Conservation (phyloP, 2,113 vertebrate species). For the Hippocampus barbouri region DNA sequence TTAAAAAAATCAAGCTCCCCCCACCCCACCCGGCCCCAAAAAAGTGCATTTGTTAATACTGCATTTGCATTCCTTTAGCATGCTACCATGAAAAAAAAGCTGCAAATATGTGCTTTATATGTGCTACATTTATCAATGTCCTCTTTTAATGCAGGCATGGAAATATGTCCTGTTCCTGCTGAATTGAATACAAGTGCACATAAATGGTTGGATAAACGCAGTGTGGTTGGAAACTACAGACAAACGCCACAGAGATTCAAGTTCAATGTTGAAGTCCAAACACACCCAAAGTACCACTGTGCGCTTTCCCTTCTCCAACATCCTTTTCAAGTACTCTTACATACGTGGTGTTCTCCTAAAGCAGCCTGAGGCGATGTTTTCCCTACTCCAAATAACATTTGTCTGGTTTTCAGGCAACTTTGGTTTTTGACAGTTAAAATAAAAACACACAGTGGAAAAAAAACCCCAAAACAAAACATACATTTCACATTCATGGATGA, state of each 20-base stretch:
- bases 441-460: slow-evolving; percentile 1
- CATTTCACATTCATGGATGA: slow-evolving; percentile 15
- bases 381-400: background rate
- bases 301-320: background rate
- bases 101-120: background rate
- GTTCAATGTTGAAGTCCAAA: background rate
- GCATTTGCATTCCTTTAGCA: background rate
- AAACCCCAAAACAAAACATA: background rate
- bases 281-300: background rate
- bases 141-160: background rate
- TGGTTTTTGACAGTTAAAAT: background rate
- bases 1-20: background rate
- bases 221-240: background rate
- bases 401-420: slow-evolving; percentile 5
- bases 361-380: background rate
- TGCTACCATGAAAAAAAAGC: background rate
- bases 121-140: background rate
- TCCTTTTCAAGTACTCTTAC: background rate
- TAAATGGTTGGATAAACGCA: background rate
- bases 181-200: background rate
- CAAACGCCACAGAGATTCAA: background rate
- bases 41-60: background rate
- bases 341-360: background rate
- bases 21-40: background rate
- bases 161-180: background rate